Evolutionary conservation across 1,140 invertebrate species (phyloP).

Genomic region (Drosophila elegans): DNA sequence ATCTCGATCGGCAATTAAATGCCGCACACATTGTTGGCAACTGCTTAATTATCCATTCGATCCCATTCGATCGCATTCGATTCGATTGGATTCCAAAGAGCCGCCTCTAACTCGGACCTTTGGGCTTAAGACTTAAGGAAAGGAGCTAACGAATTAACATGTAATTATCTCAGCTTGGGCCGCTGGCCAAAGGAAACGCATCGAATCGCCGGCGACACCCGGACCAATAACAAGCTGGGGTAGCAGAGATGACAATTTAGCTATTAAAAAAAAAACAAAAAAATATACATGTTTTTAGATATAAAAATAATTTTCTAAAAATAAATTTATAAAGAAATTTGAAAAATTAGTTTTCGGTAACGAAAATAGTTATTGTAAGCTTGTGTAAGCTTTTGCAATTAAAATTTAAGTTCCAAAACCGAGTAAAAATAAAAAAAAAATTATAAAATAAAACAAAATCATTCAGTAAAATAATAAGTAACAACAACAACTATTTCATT

Average conservation of each 20-base stretch:
- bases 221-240: slow-evolving; percentile 72
- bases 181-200: slow-evolving; percentile 62
- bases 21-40: slow-evolving; percentile 78
- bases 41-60: slow-evolving; percentile 78
- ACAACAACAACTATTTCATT: too few species aligned
- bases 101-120: slow-evolving; percentile 48
- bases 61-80: slow-evolving; percentile 44
- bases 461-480: too few species aligned
- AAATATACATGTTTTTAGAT: too few species aligned
- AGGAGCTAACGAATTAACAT: slow-evolving; percentile 76
- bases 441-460: neutral
- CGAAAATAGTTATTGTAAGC: too few species aligned
- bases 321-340: too few species aligned
- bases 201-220: slow-evolving; percentile 79
- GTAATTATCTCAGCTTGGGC: slow-evolving; percentile 82
- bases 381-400: too few species aligned
- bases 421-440: too few species aligned
- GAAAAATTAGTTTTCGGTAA: too few species aligned
- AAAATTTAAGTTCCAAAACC: too few species aligned
- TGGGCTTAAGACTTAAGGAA: slow-evolving; percentile 5
- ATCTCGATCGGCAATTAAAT: slow-evolving; percentile 68
- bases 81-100: slow-evolving; percentile 46
- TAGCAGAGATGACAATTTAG: neutral
- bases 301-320: too few species aligned
- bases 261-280: neutral